phyloP scores from a whole-genome alignment of 2,888 invertebrate genomes.

The Melanostoma scalare region DNA sequence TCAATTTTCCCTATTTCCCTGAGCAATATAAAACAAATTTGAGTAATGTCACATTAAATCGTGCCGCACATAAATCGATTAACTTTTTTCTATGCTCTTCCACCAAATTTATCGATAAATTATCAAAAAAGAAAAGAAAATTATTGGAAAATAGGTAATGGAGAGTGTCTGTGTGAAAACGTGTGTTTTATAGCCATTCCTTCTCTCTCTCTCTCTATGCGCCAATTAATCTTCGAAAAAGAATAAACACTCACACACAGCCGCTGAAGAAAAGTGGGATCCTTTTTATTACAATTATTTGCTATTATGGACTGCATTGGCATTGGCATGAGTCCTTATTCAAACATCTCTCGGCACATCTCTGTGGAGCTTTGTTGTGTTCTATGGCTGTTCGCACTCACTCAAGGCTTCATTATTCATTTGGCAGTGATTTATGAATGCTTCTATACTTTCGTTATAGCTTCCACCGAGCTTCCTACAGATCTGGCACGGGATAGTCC shows the following conservation, averaged over 20 bases:
- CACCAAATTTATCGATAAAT: constrained; percentile 1
- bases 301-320: constrained; percentile 12
- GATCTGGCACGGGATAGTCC: no score
- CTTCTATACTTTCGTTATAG: constrained; percentile 7
- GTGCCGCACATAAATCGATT: constrained; percentile 22
- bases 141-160: no score
- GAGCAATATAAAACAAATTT: constrained; percentile 19
- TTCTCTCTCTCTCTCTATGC: neutral
- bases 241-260: neutral
- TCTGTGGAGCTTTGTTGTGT: constrained; percentile 17
- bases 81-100: neutral
- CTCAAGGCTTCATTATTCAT: constrained; percentile 66
- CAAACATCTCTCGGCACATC: neutral
- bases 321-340: constrained; percentile 11
- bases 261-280: neutral
- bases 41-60: constrained; percentile 29
- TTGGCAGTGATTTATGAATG: constrained; percentile 69
- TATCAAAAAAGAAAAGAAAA: neutral
- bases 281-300: neutral
- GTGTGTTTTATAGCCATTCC: constrained; percentile 15
- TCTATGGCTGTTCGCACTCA: constrained; percentile 56
- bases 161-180: neutral
- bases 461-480: no score
- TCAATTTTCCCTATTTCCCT: neutral
- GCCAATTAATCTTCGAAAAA: no score